These are phyloP conservation scores for Agrotis segetum DNA, from an alignment of 2,888 invertebrate species.

Conservation along the genomic window DNA sequence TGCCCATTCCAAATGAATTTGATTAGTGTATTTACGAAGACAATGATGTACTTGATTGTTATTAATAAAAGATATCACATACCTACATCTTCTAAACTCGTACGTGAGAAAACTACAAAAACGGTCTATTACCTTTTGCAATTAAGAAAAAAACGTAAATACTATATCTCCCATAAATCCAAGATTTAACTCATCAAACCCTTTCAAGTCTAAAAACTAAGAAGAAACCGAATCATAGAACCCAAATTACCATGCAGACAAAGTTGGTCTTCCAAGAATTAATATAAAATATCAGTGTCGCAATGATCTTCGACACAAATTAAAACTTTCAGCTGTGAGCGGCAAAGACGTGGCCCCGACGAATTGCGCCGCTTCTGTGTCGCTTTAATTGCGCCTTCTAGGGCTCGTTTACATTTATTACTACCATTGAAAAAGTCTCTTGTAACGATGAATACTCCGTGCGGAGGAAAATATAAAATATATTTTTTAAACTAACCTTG, in stretches of 20 bases:
- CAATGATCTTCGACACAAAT: constrained; percentile 78
- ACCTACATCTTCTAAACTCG: too few relatives aligned
- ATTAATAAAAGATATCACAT: background rate
- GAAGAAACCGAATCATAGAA: constrained; percentile 20
- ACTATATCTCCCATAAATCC: background rate
- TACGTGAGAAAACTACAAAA: too few relatives aligned
- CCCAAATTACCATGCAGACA: constrained; percentile 35
- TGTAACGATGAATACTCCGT: constrained; percentile 69
- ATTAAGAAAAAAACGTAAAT: background rate
- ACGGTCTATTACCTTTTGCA: too few relatives aligned
- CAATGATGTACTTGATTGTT: background rate
- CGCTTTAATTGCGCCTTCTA: constrained; percentile 79
- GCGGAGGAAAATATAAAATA: constrained; percentile 40
- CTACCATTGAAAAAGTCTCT: constrained; percentile 74
- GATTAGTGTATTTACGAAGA: too few relatives aligned
- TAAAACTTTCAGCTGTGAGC: constrained; percentile 77
- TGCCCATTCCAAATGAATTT: background rate
- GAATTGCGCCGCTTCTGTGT: constrained; percentile 74
- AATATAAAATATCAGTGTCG: constrained; percentile 71
- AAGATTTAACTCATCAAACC: constrained; percentile 3
- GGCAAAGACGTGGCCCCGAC: constrained; percentile 75
- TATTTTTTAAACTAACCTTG: constrained; percentile 46
- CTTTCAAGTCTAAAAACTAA: background rate
- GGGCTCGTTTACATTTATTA: constrained; percentile 82
- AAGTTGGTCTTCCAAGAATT: constrained; percentile 55